These are phyloP conservation scores for Probaryconus sp. DNA, from an alignment of 1,140 invertebrate species.

Conservation along the genomic window DNA sequence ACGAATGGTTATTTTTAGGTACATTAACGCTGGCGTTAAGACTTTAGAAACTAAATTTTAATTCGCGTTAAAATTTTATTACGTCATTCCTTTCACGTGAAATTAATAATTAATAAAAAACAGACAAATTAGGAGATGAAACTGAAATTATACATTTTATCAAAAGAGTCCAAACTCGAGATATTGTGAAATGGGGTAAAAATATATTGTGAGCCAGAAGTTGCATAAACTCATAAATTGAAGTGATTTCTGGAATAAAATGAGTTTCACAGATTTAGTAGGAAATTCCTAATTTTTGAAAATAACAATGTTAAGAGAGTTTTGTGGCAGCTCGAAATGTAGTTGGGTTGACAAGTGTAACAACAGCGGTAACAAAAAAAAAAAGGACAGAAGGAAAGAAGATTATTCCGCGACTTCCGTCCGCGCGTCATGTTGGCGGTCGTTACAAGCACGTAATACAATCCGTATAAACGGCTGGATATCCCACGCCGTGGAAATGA, in stretches of 20 bases:
- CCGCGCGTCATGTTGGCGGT: conserved; percentile 30
- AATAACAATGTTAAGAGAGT: conserved; percentile 42
- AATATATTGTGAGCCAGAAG: too few relatives aligned
- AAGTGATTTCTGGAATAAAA: too few relatives aligned
- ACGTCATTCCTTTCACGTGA: too few relatives aligned
- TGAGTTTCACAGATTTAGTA: too few relatives aligned
- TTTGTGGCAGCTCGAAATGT: too few relatives aligned
- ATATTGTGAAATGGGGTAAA: too few relatives aligned
- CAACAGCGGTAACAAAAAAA: conserved; percentile 21
- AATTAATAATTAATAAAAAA: too few relatives aligned
- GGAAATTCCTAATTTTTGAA: conserved; percentile 51
- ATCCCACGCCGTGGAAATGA: conserved; percentile 68
- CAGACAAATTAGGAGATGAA: too few relatives aligned
- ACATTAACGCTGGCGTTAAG: neutral
- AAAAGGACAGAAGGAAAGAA: conserved; percentile 28
- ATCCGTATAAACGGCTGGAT: conserved; percentile 35
- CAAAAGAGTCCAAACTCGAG: too few relatives aligned
- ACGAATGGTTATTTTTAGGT: neutral
- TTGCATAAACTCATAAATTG: too few relatives aligned
- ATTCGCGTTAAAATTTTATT: too few relatives aligned
- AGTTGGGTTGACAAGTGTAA: conserved; percentile 34
- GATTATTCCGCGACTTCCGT: conserved; percentile 52
- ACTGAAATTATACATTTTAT: too few relatives aligned
- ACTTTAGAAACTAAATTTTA: neutral
- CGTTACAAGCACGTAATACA: conserved; percentile 67